Base-by-base conservation (phyloP, 2,888 invertebrate species). In the Acrobasis repandana region DNA sequence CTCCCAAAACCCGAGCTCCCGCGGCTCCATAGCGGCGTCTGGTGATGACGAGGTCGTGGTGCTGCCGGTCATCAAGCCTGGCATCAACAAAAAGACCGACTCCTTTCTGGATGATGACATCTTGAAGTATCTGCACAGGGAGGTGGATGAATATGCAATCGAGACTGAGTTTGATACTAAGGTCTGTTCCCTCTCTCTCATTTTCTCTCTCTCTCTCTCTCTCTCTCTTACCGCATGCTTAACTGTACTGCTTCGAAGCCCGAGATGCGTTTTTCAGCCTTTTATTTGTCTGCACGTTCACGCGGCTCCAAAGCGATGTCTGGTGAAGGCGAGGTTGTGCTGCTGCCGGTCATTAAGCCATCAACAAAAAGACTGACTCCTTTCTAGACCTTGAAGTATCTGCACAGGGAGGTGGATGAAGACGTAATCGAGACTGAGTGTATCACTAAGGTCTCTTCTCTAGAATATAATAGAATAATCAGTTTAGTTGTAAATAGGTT, bases 351-450 rank as follows among this genome's bases (percentile, higher is more conserved):
- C 10, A 72, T 81, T 78, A 93, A 79, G 60, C 36, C 10, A 65
- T 67, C 1, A 64, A 79, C 1, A 77, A 69, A 65, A 86, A 85
- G 67, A 82, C 82, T 0, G 87, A 88, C 67, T 92, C 92, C 0
- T 92, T 93, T 77, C 90, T 96, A 1, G 93, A 94, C 95, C 64
- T 80, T 96, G 43, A 94, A 94, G 76, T 94, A 94, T 67, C 77
- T 96, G 56, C 93, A 95, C 58, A 83, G 95, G 63, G 95, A 95
- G 76, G 90, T 96, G 15, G 94, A 95, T 69, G 93, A 93, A 62
- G 95, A 95, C 64, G 93, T 93, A 10, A 94, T 96, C 36, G 95
- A 96, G 67, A 94, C 93, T 28, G 96, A 96, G 77, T 95, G 96
- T 76, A 94, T 95, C 76, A 76, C 87, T 2, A 95, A 95, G 90